Evolutionary conservation across 2,113 vertebrate genomes (phyloP).

Genomic region (Ardeotis arabs): DNA sequence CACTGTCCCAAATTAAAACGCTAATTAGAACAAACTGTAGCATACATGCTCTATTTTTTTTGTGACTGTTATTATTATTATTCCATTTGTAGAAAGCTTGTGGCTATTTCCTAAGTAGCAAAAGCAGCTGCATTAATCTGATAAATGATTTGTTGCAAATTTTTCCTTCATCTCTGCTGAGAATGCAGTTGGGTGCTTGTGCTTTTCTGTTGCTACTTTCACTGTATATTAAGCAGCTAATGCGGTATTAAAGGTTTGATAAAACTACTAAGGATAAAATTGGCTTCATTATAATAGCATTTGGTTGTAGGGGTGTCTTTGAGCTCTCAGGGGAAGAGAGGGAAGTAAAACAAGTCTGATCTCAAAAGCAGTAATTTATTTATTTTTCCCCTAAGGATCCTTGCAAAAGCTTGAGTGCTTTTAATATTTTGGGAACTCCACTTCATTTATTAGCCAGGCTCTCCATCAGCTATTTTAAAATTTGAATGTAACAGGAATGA

Average conservation of each 20-base stretch:
- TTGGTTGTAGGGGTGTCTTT: constrained; percentile 52
- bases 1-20: constrained; percentile 29
- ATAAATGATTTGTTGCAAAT: constrained; percentile 53
- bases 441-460: constrained; percentile 67
- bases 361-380: constrained; percentile 22
- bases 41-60: neutral
- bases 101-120: constrained; percentile 31
- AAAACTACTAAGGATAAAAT: constrained; percentile 41
- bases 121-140: constrained; percentile 68
- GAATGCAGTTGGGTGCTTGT: neutral
- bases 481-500: constrained; percentile 61
- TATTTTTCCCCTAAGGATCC: neutral
- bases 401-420: constrained; percentile 3
- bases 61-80: constrained; percentile 1
- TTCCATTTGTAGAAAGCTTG: constrained; percentile 17
- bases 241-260: constrained; percentile 68
- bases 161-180: constrained; percentile 63
- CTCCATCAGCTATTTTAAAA: constrained; percentile 70
- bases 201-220: constrained; percentile 33
- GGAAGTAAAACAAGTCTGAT: constrained; percentile 28
- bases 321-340: constrained; percentile 26
- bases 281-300: neutral
- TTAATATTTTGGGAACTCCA: constrained; percentile 67
- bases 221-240: constrained; percentile 68
- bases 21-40: constrained; percentile 58